Base-by-base conservation (phyloP, 2,888 invertebrate species). In the Synergus gifuensis region DNA sequence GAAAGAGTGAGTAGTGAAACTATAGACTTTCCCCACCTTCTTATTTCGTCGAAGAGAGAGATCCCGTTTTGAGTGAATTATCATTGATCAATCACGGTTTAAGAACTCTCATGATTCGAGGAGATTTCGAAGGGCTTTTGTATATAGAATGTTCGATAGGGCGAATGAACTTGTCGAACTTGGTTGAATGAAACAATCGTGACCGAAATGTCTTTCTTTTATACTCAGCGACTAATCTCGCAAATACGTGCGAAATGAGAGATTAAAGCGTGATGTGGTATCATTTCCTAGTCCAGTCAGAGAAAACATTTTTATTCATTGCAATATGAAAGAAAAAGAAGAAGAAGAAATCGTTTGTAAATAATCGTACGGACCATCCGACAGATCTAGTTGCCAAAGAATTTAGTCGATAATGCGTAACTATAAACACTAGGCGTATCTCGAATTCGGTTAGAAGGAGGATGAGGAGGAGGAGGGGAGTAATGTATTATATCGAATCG, bases 381-480 rank as follows among this genome's bases (percentile, higher is more conserved):
- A 87, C 84, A 84, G 83, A 85, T 85, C 86, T 86, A 88, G 87
- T 88, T 88, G 88, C 89, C 89, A 89, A 89, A 89, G 89, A 88
- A 86, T 87, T 62, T 87, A 87, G 85, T 81, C 46, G 67, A 49
- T 80, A 83, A 82, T 83, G 40, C 46, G 63, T 81, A 83, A 82
- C 66, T 79, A 80, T 83, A 85, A 82, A 80, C 76, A 69, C 66
- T 64, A 60, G 73, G 46, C 22, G 49, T 73, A 73, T 36, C 73
- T 58, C 73, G n/a, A 64, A 60, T 62, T 63, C 76, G 78, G 76
- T 62, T 78, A 69, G 73, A 42, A 78, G 77, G 64, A 69, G 78
- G 69, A 5, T 44, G 36, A 78, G 77, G 64, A 69, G 78, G 63
- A 5, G 58, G 44, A 42, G 67, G 46, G 36, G 5, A 36, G 4